Evolutionary conservation across 2,113 vertebrate genomes (phyloP), one percentile per base, ranked within the genome.

Genomic region (Athene noctua): DNA sequence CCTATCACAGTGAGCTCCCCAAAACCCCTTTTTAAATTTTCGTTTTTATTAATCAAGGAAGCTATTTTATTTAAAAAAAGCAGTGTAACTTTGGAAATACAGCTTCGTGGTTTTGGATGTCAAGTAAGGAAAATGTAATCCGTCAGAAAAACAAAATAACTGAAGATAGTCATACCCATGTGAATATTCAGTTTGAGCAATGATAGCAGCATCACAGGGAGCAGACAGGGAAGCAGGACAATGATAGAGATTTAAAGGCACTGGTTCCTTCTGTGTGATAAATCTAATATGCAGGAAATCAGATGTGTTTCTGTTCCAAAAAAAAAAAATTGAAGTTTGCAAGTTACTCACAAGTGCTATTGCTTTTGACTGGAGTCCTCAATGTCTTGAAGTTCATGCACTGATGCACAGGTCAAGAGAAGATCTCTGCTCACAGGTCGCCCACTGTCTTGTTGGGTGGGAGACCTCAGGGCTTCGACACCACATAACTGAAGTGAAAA

Each of bases 381-480:
- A 29, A 4, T n/a, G 13, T 36, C 14, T 42, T 51, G 54, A 72
- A 51, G 54, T n/a, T 59, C n/a, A 15, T 47, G 15, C 13, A 14
- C 38, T 38, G 12, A 18, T 75, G 34, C 3, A 54, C 4, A 46
- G 10, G 20, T 18, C 5, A 8, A 54, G 66, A 44, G 57, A 67
- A 55, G 19, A 46, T 67, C 16, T 67, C 15, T 67, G 21, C 21
- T 10, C 19, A 25, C 13, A n/a, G 57, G 17, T 21, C 10, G 1
- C 20, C 38, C 18, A 3, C 30, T 49, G 2, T 57, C 15, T 34
- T 0, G 0, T 63, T 46, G 12, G 18, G 17, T 71, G 20, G 21
- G 58, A 77, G n/a, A 54, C 15, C 26, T 80, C 27, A 54, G 62
- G 47, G 21, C 9, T 93, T 71, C 63, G 80, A 58, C 14, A 8